phyloP scores from a whole-genome alignment of 2,113 vertebrate genomes.

The Caranx melampygus region DNA sequence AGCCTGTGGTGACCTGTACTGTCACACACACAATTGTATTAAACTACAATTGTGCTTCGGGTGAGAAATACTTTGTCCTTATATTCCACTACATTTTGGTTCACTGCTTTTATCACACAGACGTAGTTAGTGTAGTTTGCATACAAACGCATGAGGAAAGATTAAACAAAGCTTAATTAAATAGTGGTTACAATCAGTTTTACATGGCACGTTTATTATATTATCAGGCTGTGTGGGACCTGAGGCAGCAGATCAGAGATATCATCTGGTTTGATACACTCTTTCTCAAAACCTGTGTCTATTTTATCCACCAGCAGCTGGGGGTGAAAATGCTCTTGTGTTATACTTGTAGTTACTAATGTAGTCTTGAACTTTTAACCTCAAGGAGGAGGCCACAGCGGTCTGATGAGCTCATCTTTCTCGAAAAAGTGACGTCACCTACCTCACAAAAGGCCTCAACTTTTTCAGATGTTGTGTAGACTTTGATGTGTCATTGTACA shows the following conservation, averaged over 20 bases:
- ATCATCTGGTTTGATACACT: too few species aligned
- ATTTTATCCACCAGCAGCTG: background rate
- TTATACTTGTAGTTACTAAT: background rate
- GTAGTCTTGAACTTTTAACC: background rate
- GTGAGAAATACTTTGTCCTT: background rate
- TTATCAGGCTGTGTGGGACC: too few species aligned
- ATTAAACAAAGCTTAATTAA: background rate
- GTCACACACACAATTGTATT: background rate
- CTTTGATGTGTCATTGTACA: background rate
- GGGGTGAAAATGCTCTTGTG: background rate
- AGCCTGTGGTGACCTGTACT: background rate
- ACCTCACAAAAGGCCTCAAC: background rate
- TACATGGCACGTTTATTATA: background rate
- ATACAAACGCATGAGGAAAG: background rate
- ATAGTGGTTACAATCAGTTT: background rate
- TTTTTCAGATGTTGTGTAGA: background rate
- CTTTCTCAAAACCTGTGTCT: background rate
- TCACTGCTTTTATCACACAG: background rate
- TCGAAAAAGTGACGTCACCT: background rate
- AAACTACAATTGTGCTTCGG: background rate
- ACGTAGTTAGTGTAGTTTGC: background rate
- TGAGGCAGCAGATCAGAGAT: too few species aligned
- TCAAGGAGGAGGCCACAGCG: background rate
- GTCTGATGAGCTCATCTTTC: background rate
- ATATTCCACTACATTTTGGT: background rate